These are phyloP conservation scores for Himantopus leucocephalus DNA, from an alignment of 2,113 vertebrate genomes.

Conservation along the genomic window DNA sequence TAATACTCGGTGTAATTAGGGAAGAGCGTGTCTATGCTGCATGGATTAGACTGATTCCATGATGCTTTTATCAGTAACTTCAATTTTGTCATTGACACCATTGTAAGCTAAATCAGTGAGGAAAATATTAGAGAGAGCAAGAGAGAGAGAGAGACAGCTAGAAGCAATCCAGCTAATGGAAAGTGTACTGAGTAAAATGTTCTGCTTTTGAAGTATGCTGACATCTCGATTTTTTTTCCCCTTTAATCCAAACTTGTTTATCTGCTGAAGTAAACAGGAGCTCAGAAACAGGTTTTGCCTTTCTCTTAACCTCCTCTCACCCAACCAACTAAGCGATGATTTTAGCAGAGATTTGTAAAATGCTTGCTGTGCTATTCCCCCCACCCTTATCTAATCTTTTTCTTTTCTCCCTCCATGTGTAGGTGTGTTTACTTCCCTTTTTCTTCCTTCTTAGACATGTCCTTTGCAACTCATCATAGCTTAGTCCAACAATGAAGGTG, in stretches of 20 bases:
- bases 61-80: conserved; percentile 47
- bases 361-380: background rate
- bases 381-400: background rate
- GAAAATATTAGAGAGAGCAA: background rate
- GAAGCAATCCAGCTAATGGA: conserved; percentile 50
- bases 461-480: background rate
- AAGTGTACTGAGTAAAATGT: conserved; percentile 46
- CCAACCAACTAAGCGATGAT: conserved; percentile 29
- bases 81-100: conserved; percentile 37
- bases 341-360: conserved; percentile 42
- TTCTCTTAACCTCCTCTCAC: conserved; percentile 42
- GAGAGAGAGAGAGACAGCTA: conserved; percentile 1
- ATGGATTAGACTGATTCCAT: conserved; percentile 19
- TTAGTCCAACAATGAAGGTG: background rate
- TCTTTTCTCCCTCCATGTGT: background rate
- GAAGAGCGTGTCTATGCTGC: background rate
- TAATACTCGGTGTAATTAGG: background rate
- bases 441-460: background rate
- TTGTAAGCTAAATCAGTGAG: conserved; percentile 17
- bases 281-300: conserved; percentile 45
- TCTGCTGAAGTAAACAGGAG: conserved; percentile 59
- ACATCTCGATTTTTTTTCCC: conserved; percentile 21
- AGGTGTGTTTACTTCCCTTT: background rate
- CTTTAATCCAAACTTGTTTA: conserved; percentile 57
- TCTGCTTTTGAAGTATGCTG: conserved; percentile 63